A percentile compares a stretch with the other conserved stretches of the same genome.
These are phyloP conservation scores for Ancistrus triradiatus DNA, from an alignment of 2,113 vertebrate species.

Conservation along the genomic window DNA sequence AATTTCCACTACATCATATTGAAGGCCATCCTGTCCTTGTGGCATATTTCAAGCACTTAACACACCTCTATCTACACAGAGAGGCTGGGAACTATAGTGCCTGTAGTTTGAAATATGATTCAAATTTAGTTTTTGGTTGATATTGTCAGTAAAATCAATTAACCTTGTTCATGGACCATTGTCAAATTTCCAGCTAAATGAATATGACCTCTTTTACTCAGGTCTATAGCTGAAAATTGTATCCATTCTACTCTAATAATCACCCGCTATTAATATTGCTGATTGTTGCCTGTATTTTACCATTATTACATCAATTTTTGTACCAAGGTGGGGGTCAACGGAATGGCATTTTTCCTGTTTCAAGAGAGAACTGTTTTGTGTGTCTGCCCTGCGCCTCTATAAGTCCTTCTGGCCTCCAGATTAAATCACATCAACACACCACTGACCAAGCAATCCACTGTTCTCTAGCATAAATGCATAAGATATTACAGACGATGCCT, in stretches of 20 bases:
- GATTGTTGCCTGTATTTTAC: slow-evolving; percentile 68
- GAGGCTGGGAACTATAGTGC: no score
- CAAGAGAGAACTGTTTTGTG: slow-evolving; percentile 68
- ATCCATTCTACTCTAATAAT: slow-evolving; percentile 61
- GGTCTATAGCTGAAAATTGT: slow-evolving; percentile 53
- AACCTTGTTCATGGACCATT: slow-evolving; percentile 9
- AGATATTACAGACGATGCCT: slow-evolving; percentile 65
- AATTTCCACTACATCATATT: no score
- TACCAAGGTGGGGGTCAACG: slow-evolving; percentile 66
- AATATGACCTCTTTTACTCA: slow-evolving; percentile 32
- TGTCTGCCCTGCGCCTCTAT: slow-evolving; percentile 76
- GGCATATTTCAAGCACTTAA: no score
- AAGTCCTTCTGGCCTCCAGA: slow-evolving; percentile 70
- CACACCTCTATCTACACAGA: no score
- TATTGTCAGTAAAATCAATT: slow-evolving; percentile 18
- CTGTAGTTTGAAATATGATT: slow-evolving; percentile 26
- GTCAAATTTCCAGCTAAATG: slow-evolving; percentile 20
- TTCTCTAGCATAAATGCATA: slow-evolving; percentile 53
- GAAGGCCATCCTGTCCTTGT: no score
- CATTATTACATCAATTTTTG: slow-evolving; percentile 73
- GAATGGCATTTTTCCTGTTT: slow-evolving; percentile 74
- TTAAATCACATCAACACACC: slow-evolving; percentile 76
- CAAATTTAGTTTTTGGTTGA: slow-evolving; percentile 6
- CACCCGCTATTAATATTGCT: slow-evolving; percentile 71
- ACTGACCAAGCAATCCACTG: slow-evolving; percentile 72